Percentiles rank a stretch among this genome's conserved stretches.
Evolutionary conservation across 2,797 vertebrate species (phyloP).

Genomic region (Semaprochilodus insignis): DNA sequence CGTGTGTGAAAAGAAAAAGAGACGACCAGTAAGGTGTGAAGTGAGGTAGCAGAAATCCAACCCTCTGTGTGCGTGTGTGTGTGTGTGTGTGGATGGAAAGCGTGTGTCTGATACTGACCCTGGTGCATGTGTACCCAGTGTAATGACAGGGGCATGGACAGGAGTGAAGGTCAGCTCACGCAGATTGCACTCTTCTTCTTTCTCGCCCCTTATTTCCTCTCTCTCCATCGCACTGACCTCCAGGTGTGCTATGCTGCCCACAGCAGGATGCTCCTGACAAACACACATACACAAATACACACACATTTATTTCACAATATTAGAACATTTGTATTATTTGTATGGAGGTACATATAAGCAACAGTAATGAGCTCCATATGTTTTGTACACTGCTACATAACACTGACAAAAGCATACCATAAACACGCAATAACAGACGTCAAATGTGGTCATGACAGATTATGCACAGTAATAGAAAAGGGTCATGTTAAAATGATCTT

Average conservation of each 20-base stretch:
- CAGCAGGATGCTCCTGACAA: slow-evolving; percentile 68
- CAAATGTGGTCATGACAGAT: too few species aligned
- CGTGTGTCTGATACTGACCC: slow-evolving; percentile 77
- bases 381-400: too few species aligned
- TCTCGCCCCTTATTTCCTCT: slow-evolving; percentile 25
- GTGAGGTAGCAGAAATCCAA: not conserved
- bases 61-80: slow-evolving; percentile 34
- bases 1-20: not conserved
- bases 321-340: too few species aligned
- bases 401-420: too few species aligned
- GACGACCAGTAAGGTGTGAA: not conserved
- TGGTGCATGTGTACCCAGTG: slow-evolving; percentile 76
- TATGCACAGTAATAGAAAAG: too few species aligned
- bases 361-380: too few species aligned
- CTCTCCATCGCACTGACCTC: slow-evolving; percentile 77
- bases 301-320: not conserved
- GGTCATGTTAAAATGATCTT: too few species aligned
- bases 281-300: not conserved
- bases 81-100: too few species aligned
- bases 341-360: too few species aligned
- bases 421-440: too few species aligned
- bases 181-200: slow-evolving; percentile 64
- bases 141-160: slow-evolving; percentile 85
- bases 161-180: slow-evolving; percentile 87
- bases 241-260: slow-evolving; percentile 82